Conservation (phyloP, 2,888 invertebrate species). For the Neelides folsomi region DNA sequence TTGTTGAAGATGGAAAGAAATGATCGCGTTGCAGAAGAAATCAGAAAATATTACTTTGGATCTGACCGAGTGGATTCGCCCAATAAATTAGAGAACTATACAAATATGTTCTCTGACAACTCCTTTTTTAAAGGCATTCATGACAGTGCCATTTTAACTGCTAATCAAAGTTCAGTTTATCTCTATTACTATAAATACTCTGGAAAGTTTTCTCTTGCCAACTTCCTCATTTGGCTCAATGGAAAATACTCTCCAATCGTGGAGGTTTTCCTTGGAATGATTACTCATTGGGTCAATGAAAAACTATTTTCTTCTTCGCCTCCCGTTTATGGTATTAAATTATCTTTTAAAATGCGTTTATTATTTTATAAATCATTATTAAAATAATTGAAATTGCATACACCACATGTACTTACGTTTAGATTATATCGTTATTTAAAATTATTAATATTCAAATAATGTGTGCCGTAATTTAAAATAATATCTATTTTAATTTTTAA, state of each 20-base stretch:
- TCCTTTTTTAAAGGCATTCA: conserved; percentile 9
- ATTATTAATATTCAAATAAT: too few relatives aligned
- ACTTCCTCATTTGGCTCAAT: conserved; percentile 14
- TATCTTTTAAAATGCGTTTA: background rate
- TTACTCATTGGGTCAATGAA: too few relatives aligned
- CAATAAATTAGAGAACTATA: conserved; percentile 9
- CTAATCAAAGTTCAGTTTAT: conserved; percentile 12
- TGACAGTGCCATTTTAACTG: conserved; percentile 11
- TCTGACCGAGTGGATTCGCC: conserved; percentile 9
- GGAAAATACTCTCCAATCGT: conserved; percentile 15
- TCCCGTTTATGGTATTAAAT: too few relatives aligned
- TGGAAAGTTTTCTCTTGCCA: conserved; percentile 18
- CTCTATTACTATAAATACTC: conserved; percentile 17
- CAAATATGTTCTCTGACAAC: conserved; percentile 17
- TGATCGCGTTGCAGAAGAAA: conserved; percentile 3
- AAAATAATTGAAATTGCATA: too few relatives aligned
- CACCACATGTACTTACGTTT: too few relatives aligned
- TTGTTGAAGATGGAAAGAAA: too few relatives aligned
- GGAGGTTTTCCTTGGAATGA: conserved; percentile 8
- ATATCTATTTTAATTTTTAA: background rate
- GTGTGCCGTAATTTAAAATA: too few relatives aligned
- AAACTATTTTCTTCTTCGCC: too few relatives aligned
- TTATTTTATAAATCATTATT: too few relatives aligned
- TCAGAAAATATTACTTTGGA: conserved; percentile 22
- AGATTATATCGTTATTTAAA: too few relatives aligned